Base-by-base conservation (phyloP, 1,140 invertebrate genomes). In the Drosophila subobscura region DNA sequence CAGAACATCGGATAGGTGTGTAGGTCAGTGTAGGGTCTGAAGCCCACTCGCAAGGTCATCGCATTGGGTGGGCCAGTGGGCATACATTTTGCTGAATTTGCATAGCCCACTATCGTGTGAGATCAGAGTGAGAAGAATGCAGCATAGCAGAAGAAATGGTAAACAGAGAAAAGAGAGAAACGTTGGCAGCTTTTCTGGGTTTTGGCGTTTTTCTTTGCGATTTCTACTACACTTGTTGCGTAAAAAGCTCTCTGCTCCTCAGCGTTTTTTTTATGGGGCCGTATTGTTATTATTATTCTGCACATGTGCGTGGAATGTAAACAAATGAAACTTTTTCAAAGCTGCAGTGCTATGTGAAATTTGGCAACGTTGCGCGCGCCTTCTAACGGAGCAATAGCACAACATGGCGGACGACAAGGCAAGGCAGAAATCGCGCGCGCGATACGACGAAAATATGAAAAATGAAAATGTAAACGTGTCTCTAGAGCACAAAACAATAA, bases 381-480 rank as follows among this genome's bases (percentile, higher is more conserved):
- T 4, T 22, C 16, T n/a, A 47, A 7, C 27, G 7, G 3, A 16
- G 14, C 50, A 46, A 40, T 29, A 20, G 14, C 37, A 29, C 56
- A 49, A 23, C 27, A 58, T 33, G 44, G 41, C 40, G 54, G 25
- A 65, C 60, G 64, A 60, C 50, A 54, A 54, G 55, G 55, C 79
- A 60, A 54, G 55, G 58, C 79, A 60, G 63, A 72, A 74, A 68
- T 51, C 74, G 68, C 59, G 55, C 54, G 23, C 27, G 50, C 68
- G 59, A 57, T 25, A 57, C 53, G 8, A 58, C 76, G 63, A 84
- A 83, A 83, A 83, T 86, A 88, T 88, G 81, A 86, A 86, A 88
- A 83, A 88, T 86, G 83, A 78, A 86, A 86, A 86, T 86, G 83
- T 78, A 79, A 86, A 86, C 83, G 83, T 86, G 84, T 86, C 83